Conservation (phyloP, 2,113 vertebrate species). For the Octodon degus region DNA sequence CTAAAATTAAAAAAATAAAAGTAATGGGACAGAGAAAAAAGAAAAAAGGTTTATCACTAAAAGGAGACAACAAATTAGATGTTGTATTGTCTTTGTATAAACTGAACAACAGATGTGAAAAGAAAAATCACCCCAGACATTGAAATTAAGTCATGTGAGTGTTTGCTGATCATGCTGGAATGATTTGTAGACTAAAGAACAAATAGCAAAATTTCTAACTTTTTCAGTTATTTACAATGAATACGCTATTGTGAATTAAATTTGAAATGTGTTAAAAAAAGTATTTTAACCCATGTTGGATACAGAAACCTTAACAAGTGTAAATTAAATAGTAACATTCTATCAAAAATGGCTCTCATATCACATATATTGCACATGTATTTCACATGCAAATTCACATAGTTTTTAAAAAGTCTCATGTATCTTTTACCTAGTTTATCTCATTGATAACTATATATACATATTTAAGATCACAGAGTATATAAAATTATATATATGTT, state of each 20-base stretch:
- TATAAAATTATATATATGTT: neutral
- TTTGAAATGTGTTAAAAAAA: neutral
- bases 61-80: neutral
- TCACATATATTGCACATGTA: too few species aligned
- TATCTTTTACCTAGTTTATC: neutral
- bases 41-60: neutral
- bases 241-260: neutral
- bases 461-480: conserved; percentile 24
- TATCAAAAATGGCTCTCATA: neutral
- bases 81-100: neutral
- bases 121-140: neutral
- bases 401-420: neutral
- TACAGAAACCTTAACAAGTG: neutral
- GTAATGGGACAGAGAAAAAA: too few species aligned
- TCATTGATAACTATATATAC: neutral
- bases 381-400: neutral
- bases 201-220: neutral
- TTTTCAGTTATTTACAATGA: neutral
- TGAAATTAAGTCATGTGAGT: neutral
- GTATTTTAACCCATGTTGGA: neutral
- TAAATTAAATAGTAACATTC: conserved; percentile 18
- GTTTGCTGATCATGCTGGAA: neutral
- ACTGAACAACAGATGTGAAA: neutral
- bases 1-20: too few species aligned
- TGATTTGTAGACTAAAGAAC: neutral